Evolutionary conservation across 2,113 vertebrate species (phyloP), one percentile per base, ranked within the genome.

Genomic region (Equus quagga): DNA sequence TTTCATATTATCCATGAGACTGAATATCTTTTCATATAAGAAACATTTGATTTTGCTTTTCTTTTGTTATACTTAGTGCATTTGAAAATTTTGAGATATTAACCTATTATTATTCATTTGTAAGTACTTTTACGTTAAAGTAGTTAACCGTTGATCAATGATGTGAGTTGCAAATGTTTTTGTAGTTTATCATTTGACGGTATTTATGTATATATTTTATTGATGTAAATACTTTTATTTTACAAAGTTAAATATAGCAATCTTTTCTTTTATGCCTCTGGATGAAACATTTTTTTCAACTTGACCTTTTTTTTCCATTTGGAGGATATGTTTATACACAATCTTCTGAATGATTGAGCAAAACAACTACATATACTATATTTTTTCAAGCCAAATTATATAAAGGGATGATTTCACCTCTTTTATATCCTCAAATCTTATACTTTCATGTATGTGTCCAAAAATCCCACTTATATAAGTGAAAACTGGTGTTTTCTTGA

Each of bases 1-100:
- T 72, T 82, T 88, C 33, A 19, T 93, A 36, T 93, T 65, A 51
- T 60, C 11, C 36, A 31, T 23, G 12, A 76, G 31, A 70, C 11
- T 85, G 17, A 72, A 44, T 69, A 44, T 72, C 62, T 82, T 91
- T 58, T 86, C 26, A n/a, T 64, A 82, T 58, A 79, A 58, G 69
- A 92, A 82, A 84, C 3, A 31, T 70, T 33, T 88, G 17, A 89
- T 84, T 87, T 85, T 94, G 2, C 51, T 91, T 85, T 69, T 92
- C 46, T 92, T 6, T 85, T 81, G 69, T 56, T 90, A 75, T 41
- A 81, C 81, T 89, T 58, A 69, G 6, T 46, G 31, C 41, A 76
- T 49, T 85, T 93, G 70, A 78, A 93, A 80, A 81, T 28, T 89
- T 28, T 89, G 33, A 76, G 10, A 62, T 70, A 72, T 75, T 92